Conservation (phyloP, 2,113 vertebrate species). For the Lonchura striata region DNA sequence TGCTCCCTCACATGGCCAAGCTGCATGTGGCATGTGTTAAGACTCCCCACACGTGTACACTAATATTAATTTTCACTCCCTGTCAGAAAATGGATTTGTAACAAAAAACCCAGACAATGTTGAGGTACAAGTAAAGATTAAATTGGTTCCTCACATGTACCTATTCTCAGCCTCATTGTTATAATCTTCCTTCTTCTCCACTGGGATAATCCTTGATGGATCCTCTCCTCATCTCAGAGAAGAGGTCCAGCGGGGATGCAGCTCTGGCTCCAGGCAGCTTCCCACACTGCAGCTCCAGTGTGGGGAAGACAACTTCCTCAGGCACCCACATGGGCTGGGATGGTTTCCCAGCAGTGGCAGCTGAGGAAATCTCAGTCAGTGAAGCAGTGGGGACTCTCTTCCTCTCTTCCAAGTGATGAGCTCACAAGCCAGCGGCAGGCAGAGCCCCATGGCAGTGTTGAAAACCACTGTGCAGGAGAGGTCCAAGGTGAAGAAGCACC, state of each 20-base stretch:
- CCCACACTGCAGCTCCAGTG: not conserved
- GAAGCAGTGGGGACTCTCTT: not conserved
- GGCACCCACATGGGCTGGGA: not conserved
- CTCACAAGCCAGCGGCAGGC: accelerated
- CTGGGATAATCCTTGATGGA: not conserved
- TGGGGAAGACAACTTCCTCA: not conserved
- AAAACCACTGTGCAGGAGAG: accelerated
- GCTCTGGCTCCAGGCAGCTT: not conserved
- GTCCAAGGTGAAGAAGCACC: not conserved
- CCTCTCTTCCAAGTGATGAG: not conserved
- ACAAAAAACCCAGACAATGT: not conserved
- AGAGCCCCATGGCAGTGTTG: not conserved
- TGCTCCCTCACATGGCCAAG: accelerated
- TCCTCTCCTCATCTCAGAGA: not conserved
- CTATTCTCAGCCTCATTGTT: not conserved
- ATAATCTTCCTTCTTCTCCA: not conserved
- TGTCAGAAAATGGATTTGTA: not conserved
- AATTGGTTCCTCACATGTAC: not conserved
- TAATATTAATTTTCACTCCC: not conserved
- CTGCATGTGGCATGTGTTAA: accelerated
- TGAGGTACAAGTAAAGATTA: not conserved
- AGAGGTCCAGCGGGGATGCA: accelerated
- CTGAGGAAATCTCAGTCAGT: accelerated
- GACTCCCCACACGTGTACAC: accelerated
- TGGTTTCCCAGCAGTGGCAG: not conserved